phyloP scores from a whole-genome alignment of 2,888 invertebrate genomes.

The Erebia palarica region DNA sequence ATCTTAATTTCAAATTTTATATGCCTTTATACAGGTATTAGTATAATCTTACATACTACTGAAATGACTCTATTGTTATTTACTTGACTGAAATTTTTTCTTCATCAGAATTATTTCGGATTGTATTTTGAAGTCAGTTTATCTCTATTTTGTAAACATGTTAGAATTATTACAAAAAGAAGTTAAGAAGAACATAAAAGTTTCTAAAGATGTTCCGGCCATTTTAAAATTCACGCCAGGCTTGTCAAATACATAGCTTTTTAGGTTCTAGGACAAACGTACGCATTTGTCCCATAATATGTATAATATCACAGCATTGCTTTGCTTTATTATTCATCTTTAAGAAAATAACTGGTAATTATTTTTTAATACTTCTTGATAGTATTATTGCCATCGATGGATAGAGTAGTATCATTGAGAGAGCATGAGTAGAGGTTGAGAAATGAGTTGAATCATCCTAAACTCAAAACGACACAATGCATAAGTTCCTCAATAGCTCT shows the following conservation, averaged over 20 bases:
- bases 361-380: slow-evolving; percentile 20
- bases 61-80: too few relatives aligned
- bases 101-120: background rate
- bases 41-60: too few relatives aligned
- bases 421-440: slow-evolving; percentile 30
- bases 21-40: too few relatives aligned
- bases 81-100: too few relatives aligned
- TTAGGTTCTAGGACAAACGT: slow-evolving; percentile 51
- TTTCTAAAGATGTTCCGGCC: slow-evolving; percentile 57
- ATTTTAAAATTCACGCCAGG: slow-evolving; percentile 45
- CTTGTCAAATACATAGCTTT: slow-evolving; percentile 46
- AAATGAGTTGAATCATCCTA: background rate
- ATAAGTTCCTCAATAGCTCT: background rate
- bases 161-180: background rate
- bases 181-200: background rate
- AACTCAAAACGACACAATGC: background rate
- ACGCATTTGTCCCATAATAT: slow-evolving; percentile 37
- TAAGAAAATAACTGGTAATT: slow-evolving; percentile 17
- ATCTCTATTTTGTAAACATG: background rate
- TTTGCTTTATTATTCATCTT: slow-evolving; percentile 52
- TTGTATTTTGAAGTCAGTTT: background rate
- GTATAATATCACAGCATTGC: slow-evolving; percentile 59
- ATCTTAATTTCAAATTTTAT: too few relatives aligned
- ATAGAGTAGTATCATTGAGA: slow-evolving; percentile 25
- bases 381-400: slow-evolving; percentile 20